Evolutionary conservation across 2,888 invertebrate species (phyloP).

Genomic region (Plagiodera versicolora): DNA sequence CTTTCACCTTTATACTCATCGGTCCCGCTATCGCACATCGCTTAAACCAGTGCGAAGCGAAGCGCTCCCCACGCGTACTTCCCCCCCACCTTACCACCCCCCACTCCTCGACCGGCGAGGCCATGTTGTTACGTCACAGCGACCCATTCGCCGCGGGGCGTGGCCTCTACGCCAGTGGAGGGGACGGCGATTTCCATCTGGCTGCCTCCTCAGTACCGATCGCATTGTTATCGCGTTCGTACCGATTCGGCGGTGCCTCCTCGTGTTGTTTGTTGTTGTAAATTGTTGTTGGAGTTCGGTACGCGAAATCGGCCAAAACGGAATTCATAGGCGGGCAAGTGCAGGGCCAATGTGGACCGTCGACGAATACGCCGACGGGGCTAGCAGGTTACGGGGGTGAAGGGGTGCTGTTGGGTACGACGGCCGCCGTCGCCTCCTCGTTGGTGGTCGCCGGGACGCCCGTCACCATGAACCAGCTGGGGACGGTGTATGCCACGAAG

Average conservation of each 20-base stretch:
- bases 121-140: constrained; percentile 52
- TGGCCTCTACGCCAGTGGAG: constrained; percentile 32
- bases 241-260: constrained; percentile 13
- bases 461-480: constrained; percentile 79
- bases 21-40: background rate
- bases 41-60: constrained; percentile 11
- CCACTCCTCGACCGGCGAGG: constrained; percentile 29
- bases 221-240: constrained; percentile 35
- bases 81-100: constrained; percentile 19
- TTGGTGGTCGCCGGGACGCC: constrained; percentile 41
- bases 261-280: background rate
- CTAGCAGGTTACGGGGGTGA: constrained; percentile 49
- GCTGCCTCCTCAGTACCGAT: constrained; percentile 34
- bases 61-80: constrained; percentile 34
- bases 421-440: constrained; percentile 43
- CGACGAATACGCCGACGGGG: constrained; percentile 37
- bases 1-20: too few species aligned
- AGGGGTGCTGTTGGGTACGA: constrained; percentile 44
- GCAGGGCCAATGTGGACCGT: constrained; percentile 52
- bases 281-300: background rate
- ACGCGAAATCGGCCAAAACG: constrained; percentile 41
- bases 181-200: constrained; percentile 20
- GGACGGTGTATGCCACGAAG: constrained; percentile 97
- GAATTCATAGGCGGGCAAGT: constrained; percentile 48
- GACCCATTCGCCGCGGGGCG: constrained; percentile 41